Percentiles rank a stretch among this genome's conserved stretches.
These are phyloP conservation scores for Eleutherodactylus coqui DNA, from an alignment of 2,797 vertebrate species.

Conservation along the genomic window DNA sequence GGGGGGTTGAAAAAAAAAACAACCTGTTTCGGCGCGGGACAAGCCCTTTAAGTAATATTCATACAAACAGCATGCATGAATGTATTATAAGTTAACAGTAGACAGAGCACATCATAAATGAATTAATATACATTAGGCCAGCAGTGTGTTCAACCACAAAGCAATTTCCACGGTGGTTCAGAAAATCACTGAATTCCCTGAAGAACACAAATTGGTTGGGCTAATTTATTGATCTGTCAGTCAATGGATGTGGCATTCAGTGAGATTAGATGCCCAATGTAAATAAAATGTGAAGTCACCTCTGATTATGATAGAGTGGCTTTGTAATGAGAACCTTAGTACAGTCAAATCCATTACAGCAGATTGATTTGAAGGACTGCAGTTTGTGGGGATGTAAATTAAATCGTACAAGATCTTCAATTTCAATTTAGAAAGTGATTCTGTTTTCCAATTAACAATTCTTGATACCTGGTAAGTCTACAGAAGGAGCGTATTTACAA, in stretches of 20 bases:
- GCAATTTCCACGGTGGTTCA: background rate
- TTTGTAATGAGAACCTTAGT: conserved; percentile 20
- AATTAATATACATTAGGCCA: background rate
- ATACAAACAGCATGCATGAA: background rate
- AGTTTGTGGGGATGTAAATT: conserved; percentile 22
- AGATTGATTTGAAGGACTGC: conserved; percentile 41
- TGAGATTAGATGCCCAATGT: conserved; percentile 27
- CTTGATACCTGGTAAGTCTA: background rate
- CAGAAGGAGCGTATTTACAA: conserved; percentile 1
- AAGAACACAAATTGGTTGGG: background rate
- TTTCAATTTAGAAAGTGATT: conserved; percentile 42
- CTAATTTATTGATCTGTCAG: conserved; percentile 34
- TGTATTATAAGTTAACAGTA: background rate
- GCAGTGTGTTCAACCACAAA: conserved; percentile 11
- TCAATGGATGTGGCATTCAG: conserved; percentile 33
- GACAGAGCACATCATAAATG: background rate
- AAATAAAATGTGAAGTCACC: conserved; percentile 45
- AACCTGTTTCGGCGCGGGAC: no score
- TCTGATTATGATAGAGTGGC: conserved; percentile 43
- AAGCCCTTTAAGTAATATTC: background rate
- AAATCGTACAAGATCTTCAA: conserved; percentile 20
- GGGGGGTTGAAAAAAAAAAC: no score
- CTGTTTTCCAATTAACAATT: conserved; percentile 24
- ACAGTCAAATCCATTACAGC: conserved; percentile 13
- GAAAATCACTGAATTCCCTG: background rate